These are phyloP conservation scores for Coptotermes formosanus DNA, from an alignment of 1,140 invertebrate genomes.

Conservation along the genomic window DNA sequence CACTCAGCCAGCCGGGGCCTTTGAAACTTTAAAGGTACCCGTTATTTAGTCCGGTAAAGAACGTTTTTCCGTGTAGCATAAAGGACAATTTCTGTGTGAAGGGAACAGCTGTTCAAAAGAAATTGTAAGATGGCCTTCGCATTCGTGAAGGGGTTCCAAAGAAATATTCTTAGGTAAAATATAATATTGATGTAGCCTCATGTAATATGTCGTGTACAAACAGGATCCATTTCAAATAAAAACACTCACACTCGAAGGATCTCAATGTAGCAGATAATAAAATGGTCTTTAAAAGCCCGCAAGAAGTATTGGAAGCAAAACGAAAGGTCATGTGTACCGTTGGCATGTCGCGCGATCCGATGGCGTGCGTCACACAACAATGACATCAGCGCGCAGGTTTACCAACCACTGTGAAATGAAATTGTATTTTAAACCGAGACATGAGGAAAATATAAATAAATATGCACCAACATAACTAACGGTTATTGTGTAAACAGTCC, in stretches of 20 bases:
- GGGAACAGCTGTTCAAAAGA: background rate
- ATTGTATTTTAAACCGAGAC: too few relatives aligned
- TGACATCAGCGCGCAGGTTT: background rate
- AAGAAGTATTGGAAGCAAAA: background rate
- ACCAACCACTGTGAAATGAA: background rate
- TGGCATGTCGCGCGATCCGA: background rate
- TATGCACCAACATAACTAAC: background rate
- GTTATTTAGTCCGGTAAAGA: too few relatives aligned
- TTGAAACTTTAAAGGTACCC: too few relatives aligned
- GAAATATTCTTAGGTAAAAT: background rate
- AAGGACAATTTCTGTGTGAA: too few relatives aligned
- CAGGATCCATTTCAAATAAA: background rate
- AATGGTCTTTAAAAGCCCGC: background rate
- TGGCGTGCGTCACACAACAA: background rate
- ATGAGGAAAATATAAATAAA: background rate
- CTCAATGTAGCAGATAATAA: background rate
- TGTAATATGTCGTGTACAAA: background rate
- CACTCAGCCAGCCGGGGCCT: too few relatives aligned
- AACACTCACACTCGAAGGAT: background rate
- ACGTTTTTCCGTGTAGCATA: too few relatives aligned
- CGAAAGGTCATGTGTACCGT: background rate
- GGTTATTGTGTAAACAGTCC: background rate
- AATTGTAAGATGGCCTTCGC: background rate
- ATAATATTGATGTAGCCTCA: background rate
- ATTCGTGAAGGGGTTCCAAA: background rate